Conservation (phyloP, 2,113 vertebrate genomes). For the Erythrolamprus reginae region DNA sequence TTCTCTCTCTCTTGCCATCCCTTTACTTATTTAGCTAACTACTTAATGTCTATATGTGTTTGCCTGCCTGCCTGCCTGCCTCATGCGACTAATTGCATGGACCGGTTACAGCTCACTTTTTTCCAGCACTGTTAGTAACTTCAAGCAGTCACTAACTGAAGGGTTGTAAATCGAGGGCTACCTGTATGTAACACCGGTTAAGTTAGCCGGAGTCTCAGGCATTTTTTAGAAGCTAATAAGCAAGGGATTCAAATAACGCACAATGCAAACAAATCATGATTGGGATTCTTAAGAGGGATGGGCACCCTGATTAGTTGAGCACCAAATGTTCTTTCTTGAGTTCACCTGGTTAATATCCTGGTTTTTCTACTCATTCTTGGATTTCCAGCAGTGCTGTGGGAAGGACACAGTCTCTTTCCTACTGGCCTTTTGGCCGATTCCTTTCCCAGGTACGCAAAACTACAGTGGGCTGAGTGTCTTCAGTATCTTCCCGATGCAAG, state of each 20-base stretch:
- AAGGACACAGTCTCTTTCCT: neutral
- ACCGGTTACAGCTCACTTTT: too few relatives aligned
- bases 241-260: neutral
- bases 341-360: neutral
- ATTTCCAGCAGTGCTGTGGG: neutral
- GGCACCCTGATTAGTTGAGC: neutral
- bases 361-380: neutral
- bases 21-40: too few relatives aligned
- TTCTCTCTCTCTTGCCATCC: too few relatives aligned
- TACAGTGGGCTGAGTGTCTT: slow-evolving; percentile 81
- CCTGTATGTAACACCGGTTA: too few relatives aligned
- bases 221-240: too few relatives aligned
- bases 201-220: too few relatives aligned
- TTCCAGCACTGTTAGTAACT: too few relatives aligned
- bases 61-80: too few relatives aligned
- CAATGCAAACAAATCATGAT: neutral
- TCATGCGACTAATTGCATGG: too few relatives aligned
- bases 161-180: too few relatives aligned
- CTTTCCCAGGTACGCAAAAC: slow-evolving; percentile 80
- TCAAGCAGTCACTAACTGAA: too few relatives aligned
- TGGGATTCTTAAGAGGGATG: neutral
- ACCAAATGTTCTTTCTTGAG: neutral
- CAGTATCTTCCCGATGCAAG: slow-evolving; percentile 72
- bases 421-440: neutral
- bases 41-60: too few relatives aligned